A percentile compares a stretch with the other conserved stretches of the same genome.
phyloP scores from a whole-genome alignment of 2,888 invertebrate genomes.

The Opisthograptis luteolata region DNA sequence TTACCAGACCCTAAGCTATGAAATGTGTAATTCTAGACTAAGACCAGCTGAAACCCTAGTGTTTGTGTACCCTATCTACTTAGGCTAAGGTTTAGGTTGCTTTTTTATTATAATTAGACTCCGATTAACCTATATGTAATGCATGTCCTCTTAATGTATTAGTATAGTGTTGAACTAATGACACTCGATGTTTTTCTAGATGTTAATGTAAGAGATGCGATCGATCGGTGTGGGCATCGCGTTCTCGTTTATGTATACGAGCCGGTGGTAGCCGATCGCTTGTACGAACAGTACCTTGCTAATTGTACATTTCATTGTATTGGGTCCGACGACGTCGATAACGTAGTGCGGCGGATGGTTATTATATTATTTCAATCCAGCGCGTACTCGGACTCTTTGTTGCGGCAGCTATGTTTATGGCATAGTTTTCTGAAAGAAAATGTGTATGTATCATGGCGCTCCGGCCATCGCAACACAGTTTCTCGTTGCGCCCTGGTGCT shows the following conservation, averaged over 20 bases:
- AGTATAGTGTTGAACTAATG: slow-evolving; percentile 59
- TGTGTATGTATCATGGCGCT: slow-evolving; percentile 13
- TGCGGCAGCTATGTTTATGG: slow-evolving; percentile 17
- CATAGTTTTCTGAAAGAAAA: slow-evolving; percentile 22
- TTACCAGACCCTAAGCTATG: slow-evolving; percentile 74
- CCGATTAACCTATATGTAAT: slow-evolving; percentile 58
- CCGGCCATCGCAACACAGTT: slow-evolving; percentile 9
- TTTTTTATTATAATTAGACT: slow-evolving; percentile 58
- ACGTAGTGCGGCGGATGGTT: slow-evolving; percentile 12
- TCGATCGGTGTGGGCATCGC: slow-evolving; percentile 52
- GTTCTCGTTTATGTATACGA: slow-evolving; percentile 28
- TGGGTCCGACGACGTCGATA: slow-evolving; percentile 59
- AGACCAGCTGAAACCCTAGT: slow-evolving; percentile 43
- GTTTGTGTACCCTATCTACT: slow-evolving; percentile 45
- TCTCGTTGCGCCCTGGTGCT: slow-evolving; percentile 18
- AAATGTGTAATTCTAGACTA: slow-evolving; percentile 77
- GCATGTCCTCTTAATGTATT: slow-evolving; percentile 55
- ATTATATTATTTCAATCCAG: slow-evolving; percentile 16
- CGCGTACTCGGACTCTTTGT: slow-evolving; percentile 20
- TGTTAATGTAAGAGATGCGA: slow-evolving; percentile 56
- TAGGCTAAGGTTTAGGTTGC: slow-evolving; percentile 60
- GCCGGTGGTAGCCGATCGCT: slow-evolving; percentile 28
- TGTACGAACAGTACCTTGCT: slow-evolving; percentile 49
- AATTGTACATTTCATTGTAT: slow-evolving; percentile 82
- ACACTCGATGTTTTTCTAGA: slow-evolving; percentile 54